Evolutionary conservation across 2,888 invertebrate species (phyloP).

Genomic region (Xanthorhoe spadicearia): DNA sequence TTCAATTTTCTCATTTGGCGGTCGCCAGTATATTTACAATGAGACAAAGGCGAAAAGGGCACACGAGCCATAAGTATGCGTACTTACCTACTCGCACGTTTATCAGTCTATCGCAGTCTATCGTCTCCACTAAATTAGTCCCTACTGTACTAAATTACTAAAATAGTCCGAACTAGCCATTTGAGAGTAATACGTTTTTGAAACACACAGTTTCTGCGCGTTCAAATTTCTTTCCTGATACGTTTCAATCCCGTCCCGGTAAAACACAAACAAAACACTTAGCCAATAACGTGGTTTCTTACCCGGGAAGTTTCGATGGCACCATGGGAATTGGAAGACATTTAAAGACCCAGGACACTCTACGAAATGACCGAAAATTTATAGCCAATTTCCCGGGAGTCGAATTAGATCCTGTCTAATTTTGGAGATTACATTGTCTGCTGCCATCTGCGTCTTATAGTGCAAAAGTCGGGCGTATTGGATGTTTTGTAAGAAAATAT

Average conservation of each 20-base stretch:
- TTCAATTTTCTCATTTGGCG: too few species aligned
- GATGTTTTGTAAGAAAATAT: background rate
- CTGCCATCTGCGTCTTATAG: constrained; percentile 35
- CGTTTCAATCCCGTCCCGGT: constrained; percentile 11
- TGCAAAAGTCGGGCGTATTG: constrained; percentile 18
- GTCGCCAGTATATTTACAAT: too few species aligned
- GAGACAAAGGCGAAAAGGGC: too few species aligned
- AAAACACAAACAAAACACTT: constrained; percentile 8
- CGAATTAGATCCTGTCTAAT: constrained; percentile 57
- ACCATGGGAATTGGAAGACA: constrained; percentile 50
- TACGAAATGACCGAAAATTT: constrained; percentile 63
- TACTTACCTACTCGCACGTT: too few species aligned
- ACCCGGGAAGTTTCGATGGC: constrained; percentile 47
- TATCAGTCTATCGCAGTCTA: too few species aligned
- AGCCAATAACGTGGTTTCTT: constrained; percentile 43
- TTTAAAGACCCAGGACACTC: constrained; percentile 54
- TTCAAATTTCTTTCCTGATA: too few species aligned
- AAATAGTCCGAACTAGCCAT: too few species aligned
- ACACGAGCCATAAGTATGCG: too few species aligned
- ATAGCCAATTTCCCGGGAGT: constrained; percentile 62
- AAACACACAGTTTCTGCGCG: too few species aligned
- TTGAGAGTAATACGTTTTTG: too few species aligned
- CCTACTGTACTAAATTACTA: too few species aligned
- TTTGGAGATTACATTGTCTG: constrained; percentile 51
- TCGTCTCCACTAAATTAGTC: too few species aligned